Evolutionary conservation across 2,888 invertebrate genomes (phyloP), one percentile per base, ranked within the genome.

Genomic region (Onchidella celtica): DNA sequence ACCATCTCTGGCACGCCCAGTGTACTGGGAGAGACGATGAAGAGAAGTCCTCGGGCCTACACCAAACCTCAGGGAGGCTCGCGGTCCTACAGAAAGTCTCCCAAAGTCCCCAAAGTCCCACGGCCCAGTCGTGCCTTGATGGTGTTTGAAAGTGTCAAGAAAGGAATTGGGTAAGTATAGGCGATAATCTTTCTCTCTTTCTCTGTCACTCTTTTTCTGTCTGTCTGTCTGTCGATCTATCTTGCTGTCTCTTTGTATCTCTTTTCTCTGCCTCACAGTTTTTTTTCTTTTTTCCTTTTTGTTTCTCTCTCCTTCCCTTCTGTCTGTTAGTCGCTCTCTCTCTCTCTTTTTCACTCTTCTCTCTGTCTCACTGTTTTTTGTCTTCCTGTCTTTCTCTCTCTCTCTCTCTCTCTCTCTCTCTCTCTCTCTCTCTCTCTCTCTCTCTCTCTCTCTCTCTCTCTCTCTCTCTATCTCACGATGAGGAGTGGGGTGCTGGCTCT

Each of bases 61-160:
- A 84, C 85, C 24, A 85, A 84, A 73, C 75, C 86, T 0, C 84
- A 83, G 6, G 83, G 82, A 6, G 82, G 84, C 17, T 82, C 87
- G 32, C 86, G 87, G 32, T 87, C 86, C 66, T 88, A 88, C 77
- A 86, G 87, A 83, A 91, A 90, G 82, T 87, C 90, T 9, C 88
- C 89, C 47, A 93, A 92, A 85, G 84, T 91, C 55, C 91, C 92
- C 66, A 92, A 92, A 82, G 87, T 89, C 66, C 92, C 93, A 9
- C 86, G 91, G 68, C 92, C 92, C 17, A 89, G 87, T 79, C 81
- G 92, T 74, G 90, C 92, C 21, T 82, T 91, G 27, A 85, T 91
- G 79, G 91, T 92, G 88, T 92, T 92, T 84, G 90, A 91, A 66
- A 89, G 90, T 81, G 89, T 92, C 57, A 90, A 90, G 78, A 89